Conservation (phyloP, 2,797 vertebrate genomes). For the Eulemur rubriventer region DNA sequence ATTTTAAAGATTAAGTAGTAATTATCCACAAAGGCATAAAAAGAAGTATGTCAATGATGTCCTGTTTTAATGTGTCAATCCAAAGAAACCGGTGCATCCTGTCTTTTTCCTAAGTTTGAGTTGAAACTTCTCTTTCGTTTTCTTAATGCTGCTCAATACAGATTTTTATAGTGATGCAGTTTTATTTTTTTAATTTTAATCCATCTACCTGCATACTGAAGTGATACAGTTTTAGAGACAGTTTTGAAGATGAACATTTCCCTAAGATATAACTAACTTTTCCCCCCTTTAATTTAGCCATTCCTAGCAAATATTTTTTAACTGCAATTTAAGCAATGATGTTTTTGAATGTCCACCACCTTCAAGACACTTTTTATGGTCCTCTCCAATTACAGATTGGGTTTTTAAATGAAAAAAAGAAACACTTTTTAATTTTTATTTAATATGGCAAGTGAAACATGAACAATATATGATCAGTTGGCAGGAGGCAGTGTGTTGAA, state of each 20-base stretch:
- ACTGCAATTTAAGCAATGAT: background rate
- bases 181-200: background rate
- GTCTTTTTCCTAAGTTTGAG: background rate
- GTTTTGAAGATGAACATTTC: background rate
- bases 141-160: background rate
- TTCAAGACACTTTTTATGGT: background rate
- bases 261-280: background rate
- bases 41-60: background rate
- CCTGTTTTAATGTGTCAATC: background rate
- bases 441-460: slow-evolving; percentile 55
- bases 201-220: background rate
- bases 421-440: slow-evolving; percentile 63
- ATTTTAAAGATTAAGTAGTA: background rate
- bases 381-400: background rate
- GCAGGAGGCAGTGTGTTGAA: slow-evolving; percentile 43
- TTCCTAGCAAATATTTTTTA: background rate
- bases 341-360: background rate
- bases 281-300: background rate
- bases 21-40: background rate
- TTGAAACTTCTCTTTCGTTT: background rate
- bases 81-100: background rate
- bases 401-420: slow-evolving; percentile 44
- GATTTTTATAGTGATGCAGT: background rate
- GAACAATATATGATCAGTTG: slow-evolving; percentile 47
- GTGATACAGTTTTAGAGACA: background rate